Evolutionary conservation across 2,797 vertebrate species (phyloP), one percentile per base, ranked within the genome.

Genomic region (Hemitrygon akajei): DNA sequence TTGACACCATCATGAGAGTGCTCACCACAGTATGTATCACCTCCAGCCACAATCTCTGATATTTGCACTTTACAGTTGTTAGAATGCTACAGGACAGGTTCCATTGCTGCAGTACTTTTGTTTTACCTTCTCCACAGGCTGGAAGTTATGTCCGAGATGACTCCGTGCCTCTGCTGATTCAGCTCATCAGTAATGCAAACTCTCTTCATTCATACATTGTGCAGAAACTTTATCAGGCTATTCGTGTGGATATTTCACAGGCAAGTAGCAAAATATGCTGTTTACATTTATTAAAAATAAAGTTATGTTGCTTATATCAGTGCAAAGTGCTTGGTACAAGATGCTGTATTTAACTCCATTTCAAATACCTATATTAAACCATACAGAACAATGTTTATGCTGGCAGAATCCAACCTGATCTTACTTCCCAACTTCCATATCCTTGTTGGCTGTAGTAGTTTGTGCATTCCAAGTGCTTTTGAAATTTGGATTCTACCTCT

Each of bases 1-100:
- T 94, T 34, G 94, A 94, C 87, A 94, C 94, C 37, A 94, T 94
- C 37, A 94, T 94, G 94, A 86, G 94, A 79, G 94, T 94, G 22
- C 94, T 94, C 34, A 94, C 94, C 76, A 94, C 94, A 0, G 94
- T 94, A 91, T 75, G 94, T 93, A 63, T 75, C 37, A 37, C 27
- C 3, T 93, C 86, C 60, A 7, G 40, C 10, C 47, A 30, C 75
- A 75, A 75, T 25, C 22, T 76, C 40, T 69, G 37, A 75, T 92
- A 56, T 93, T 76, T 73, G 40, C 37, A 75, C 11, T 66, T 47
- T 75, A 30, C 25, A 69, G 20, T 89, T 89, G n/a, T 69, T 22
- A 25, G 63, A 89, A 89, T 69, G 63, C 69, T 89, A 69, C 14
- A 30, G 73, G 27, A 1, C 71, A 47, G 47, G 10, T 93, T 93